Evolutionary conservation across 2,113 vertebrate species (phyloP).

Genomic region (Crypturellus undulatus): DNA sequence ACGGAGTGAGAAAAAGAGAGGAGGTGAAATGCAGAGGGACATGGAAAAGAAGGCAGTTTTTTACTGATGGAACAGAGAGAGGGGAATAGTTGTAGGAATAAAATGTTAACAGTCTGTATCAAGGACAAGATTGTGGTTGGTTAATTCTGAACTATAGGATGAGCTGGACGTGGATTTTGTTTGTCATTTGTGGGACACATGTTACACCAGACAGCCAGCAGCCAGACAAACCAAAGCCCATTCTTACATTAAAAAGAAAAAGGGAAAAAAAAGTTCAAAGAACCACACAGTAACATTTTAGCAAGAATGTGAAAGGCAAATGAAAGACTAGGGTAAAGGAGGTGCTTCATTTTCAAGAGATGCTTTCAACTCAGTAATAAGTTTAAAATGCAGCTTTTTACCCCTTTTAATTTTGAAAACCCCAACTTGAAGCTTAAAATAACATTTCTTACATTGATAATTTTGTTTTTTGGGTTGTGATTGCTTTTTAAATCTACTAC

Average conservation of each 20-base stretch:
- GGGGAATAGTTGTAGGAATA: background rate
- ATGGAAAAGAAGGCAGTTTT: background rate
- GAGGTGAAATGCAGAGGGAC: background rate
- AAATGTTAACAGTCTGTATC: background rate
- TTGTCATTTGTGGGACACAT: background rate
- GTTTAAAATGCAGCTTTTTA: slow-evolving; percentile 42
- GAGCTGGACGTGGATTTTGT: background rate
- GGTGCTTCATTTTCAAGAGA: slow-evolving; percentile 27
- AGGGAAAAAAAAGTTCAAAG: slow-evolving; percentile 4
- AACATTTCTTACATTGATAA: slow-evolving; percentile 5
- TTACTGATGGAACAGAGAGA: background rate
- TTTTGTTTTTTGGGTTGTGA: slow-evolving; percentile 31
- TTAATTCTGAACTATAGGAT: background rate
- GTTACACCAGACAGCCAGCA: background rate
- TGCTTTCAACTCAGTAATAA: slow-evolving; percentile 27
- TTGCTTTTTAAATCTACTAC: slow-evolving; percentile 30
- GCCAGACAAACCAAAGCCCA: background rate
- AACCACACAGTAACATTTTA: slow-evolving; percentile 16
- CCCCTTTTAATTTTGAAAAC: slow-evolving; percentile 53
- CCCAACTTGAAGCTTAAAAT: slow-evolving; percentile 10
- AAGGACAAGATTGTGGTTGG: background rate
- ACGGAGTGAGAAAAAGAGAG: background rate
- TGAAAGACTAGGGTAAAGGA: slow-evolving; percentile 41
- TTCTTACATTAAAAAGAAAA: background rate
- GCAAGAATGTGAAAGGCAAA: slow-evolving; percentile 43